phyloP scores from a whole-genome alignment of 2,113 vertebrate genomes.

The Aldabrachelys gigantea region DNA sequence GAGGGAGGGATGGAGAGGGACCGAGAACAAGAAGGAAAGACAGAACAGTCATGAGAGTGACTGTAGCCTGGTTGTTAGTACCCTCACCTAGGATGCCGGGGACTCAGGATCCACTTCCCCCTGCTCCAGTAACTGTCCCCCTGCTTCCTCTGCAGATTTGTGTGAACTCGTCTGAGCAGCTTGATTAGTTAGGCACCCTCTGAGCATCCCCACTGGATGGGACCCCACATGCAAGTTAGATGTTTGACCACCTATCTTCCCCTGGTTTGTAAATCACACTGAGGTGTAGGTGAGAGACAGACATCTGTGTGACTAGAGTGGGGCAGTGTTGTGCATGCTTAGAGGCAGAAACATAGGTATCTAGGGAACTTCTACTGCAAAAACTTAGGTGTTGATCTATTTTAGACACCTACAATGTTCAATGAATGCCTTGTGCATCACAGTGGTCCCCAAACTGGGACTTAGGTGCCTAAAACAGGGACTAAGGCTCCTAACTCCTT shows the following conservation, averaged over 20 bases:
- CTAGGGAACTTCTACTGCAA: too few relatives aligned
- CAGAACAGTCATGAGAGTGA: neutral
- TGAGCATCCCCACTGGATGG: too few relatives aligned
- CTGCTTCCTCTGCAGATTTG: too few relatives aligned
- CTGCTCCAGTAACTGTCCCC: too few relatives aligned
- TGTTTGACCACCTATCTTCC: neutral
- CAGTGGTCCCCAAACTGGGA: neutral
- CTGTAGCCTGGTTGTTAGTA: neutral
- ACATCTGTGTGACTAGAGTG: neutral
- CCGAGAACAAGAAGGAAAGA: neutral
- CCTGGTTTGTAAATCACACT: neutral
- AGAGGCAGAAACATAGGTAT: neutral
- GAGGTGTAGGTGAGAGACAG: neutral
- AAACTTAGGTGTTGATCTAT: neutral
- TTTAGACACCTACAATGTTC: neutral
- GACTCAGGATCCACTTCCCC: too few relatives aligned
- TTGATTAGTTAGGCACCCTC: too few relatives aligned
- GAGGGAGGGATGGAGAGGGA: too few relatives aligned
- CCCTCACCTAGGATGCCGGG: too few relatives aligned
- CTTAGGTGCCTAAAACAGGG: neutral
- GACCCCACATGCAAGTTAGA: too few relatives aligned
- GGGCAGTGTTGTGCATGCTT: neutral
- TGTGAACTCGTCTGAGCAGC: too few relatives aligned
- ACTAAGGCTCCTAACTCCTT: neutral
- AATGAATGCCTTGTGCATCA: neutral